Evolutionary conservation across 2,888 invertebrate genomes (phyloP).

Genomic region (Tryphoninae sp.): DNA sequence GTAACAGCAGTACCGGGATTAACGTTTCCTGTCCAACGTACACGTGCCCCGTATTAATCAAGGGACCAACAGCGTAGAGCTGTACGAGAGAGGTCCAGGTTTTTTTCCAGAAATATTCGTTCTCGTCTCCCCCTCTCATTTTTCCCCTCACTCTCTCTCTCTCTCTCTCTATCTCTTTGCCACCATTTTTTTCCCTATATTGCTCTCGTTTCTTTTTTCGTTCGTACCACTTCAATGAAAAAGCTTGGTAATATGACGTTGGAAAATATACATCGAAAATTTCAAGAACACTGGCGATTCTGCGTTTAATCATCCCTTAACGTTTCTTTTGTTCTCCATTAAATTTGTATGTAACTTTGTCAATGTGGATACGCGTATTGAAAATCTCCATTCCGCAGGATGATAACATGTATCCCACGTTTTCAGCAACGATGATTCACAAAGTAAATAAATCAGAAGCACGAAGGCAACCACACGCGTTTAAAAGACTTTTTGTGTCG

Average conservation of each 20-base stretch:
- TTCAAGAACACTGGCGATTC: too few species aligned
- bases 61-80: constrained; percentile 22
- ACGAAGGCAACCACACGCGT: constrained; percentile 14
- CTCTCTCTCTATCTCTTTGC: neutral
- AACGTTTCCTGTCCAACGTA: constrained; percentile 39
- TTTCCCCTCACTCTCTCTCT: neutral
- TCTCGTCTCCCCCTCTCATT: constrained; percentile 26
- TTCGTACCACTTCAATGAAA: too few species aligned
- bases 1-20: constrained; percentile 40
- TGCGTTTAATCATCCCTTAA: constrained; percentile 18
- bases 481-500: constrained; percentile 39
- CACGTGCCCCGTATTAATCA: constrained; percentile 48
- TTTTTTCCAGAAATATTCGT: constrained; percentile 41
- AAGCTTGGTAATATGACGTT: too few species aligned
- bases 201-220: neutral
- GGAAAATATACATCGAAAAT: too few species aligned
- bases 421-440: constrained; percentile 21
- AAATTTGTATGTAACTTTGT: too few species aligned
- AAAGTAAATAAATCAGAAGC: constrained; percentile 22
- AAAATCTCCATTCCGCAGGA: neutral
- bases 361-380: constrained; percentile 1
- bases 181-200: neutral
- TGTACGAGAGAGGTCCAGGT: neutral
- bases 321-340: constrained; percentile 22
- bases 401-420: neutral